Evolutionary conservation across 2,797 vertebrate species (phyloP).

Genomic region (Petrocephalus schoutedeni): DNA sequence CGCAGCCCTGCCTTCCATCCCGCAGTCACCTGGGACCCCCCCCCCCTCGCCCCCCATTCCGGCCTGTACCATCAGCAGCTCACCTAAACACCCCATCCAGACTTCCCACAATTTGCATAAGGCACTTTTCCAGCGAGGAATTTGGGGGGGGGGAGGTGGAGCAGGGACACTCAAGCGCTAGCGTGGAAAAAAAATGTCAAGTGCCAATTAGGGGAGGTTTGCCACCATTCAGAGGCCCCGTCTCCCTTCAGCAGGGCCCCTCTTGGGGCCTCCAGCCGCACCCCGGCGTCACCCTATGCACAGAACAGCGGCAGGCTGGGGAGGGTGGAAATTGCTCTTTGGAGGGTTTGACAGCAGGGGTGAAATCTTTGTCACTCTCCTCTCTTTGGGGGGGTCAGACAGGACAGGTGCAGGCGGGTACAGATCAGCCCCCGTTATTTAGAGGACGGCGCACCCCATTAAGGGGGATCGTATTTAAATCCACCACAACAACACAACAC

Average conservation of each 20-base stretch:
- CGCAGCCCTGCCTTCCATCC: background rate
- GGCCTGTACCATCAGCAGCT: slow-evolving; percentile 10
- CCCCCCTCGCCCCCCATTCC: background rate
- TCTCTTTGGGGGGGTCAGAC: background rate
- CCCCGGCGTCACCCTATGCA: slow-evolving; percentile 14
- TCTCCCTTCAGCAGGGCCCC: slow-evolving; percentile 2
- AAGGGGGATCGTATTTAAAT: background rate
- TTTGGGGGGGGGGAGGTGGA: background rate
- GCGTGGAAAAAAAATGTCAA: slow-evolving; percentile 31
- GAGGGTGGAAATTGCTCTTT: background rate
- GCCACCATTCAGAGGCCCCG: slow-evolving; percentile 25
- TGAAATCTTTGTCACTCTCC: background rate
- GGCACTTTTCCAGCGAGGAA: slow-evolving; percentile 14
- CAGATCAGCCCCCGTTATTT: background rate
- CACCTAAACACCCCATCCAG: background rate
- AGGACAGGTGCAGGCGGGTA: slow-evolving; percentile 7
- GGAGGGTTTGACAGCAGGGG: background rate
- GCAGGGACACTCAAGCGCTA: slow-evolving; percentile 16
- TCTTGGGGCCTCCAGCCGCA: background rate
- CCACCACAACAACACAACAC: background rate
- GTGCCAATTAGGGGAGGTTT: slow-evolving; percentile 31
- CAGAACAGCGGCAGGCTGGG: background rate
- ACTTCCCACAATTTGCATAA: slow-evolving; percentile 21
- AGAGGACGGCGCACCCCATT: background rate
- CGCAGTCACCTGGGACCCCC: background rate